Evolutionary conservation across 2,797 vertebrate species (phyloP), one percentile per base, ranked within the genome.

Genomic region (Staurois parvus): DNA sequence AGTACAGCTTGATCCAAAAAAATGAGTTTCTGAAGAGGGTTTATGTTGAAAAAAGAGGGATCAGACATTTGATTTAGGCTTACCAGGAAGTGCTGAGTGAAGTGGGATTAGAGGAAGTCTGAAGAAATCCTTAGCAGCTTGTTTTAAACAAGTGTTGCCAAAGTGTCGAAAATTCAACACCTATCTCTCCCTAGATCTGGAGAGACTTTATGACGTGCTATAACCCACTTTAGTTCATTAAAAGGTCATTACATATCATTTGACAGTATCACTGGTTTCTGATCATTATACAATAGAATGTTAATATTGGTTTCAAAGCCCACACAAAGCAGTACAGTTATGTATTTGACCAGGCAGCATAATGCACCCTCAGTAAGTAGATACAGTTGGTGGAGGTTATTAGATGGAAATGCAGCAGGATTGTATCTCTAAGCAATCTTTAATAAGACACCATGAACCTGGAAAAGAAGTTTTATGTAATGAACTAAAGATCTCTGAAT

Each of bases 161-260:
- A 79, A 85, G 76, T 85, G 84, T 85, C 69, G 70, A 85, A 79
- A 85, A 79, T 76, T 79, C 76, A 73, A 74, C 84, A 85, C 76
- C 66, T 85, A 85, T 85, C 84, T 85, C 56, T 85, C 69, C 70
- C 40, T 73, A 79, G 76, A 85, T 85, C 84, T 79, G 29, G 37
- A 79, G 24, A 79, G 66, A 74, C 84, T 85, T 79, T 85, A 85
- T 85, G 77, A 85, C 32, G 69, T 79, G 56, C 62, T 79, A 62
- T 79, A 34, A 78, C 83, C 76, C 66, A 56, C 28, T 79, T 40
- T 85, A 72, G 76, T 79, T 85, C 76, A 59, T 85, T 85, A 85
- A 72, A 52, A 73, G 69, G 76, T 79, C 70, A 85, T 79, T 73
- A 84, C 45, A 84, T 84, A 84, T 78, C n/a, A 72, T 79, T 72